A percentile compares a stretch with the other conserved stretches of the same genome.
Conservation (phyloP, 1,140 invertebrate species). For the Diabrotica undecimpunctata region DNA sequence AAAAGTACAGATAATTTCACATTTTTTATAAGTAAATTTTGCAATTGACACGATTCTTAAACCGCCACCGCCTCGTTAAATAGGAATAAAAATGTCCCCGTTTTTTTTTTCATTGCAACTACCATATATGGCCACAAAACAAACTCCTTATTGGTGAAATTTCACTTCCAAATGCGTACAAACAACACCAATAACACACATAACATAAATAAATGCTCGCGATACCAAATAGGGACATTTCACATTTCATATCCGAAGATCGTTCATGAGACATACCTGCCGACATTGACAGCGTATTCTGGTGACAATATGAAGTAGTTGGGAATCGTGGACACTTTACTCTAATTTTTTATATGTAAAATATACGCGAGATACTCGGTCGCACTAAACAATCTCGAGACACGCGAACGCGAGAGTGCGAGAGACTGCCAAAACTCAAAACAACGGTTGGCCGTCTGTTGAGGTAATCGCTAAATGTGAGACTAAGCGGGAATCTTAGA, state of each 20-base stretch:
- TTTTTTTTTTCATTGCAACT: background rate
- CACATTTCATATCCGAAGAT: background rate
- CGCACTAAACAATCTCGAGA: no score
- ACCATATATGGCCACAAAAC: background rate
- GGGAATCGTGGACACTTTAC: slow-evolving; percentile 33
- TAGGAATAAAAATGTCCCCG: background rate
- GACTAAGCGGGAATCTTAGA: no score
- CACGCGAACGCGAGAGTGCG: no score
- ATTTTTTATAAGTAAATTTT: no score
- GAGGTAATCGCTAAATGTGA: no score
- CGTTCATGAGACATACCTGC: slow-evolving; percentile 32
- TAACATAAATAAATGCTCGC: background rate
- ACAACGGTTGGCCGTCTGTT: background rate
- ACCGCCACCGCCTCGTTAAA: no score
- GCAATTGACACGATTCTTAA: no score
- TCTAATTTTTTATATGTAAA: background rate
- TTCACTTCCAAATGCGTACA: slow-evolving; percentile 9
- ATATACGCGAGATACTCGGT: no score
- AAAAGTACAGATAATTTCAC: no score
- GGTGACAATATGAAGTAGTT: slow-evolving; percentile 31
- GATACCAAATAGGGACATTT: slow-evolving; percentile 14
- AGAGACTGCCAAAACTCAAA: slow-evolving; percentile 7
- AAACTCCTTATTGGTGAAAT: background rate
- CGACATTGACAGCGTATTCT: slow-evolving; percentile 41
- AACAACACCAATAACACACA: slow-evolving; percentile 9